Conservation (phyloP, 2,797 vertebrate genomes). For the Chloroceryle inda region DNA sequence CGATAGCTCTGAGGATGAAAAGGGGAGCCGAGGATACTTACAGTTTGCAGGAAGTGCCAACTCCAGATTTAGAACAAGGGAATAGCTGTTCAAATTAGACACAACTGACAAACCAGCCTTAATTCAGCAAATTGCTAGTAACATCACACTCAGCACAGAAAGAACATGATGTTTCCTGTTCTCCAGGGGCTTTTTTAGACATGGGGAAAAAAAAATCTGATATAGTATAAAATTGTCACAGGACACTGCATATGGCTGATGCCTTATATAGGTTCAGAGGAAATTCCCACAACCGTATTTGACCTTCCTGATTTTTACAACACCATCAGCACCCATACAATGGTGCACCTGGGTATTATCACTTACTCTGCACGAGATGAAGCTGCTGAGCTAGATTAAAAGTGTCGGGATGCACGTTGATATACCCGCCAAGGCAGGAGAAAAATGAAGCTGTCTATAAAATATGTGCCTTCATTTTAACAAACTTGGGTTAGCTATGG, state of each 20-base stretch:
- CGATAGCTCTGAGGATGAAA: conserved; percentile 19
- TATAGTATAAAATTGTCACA: conserved; percentile 20
- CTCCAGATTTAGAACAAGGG: conserved; percentile 39
- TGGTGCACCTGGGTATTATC: not conserved
- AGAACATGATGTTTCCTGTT: conserved; percentile 63
- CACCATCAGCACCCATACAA: not conserved
- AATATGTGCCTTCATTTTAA: not conserved
- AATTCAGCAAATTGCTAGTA: conserved; percentile 49
- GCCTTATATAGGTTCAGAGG: conserved; percentile 37
- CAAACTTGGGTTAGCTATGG: not conserved
- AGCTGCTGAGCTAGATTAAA: not conserved
- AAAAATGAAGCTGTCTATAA: not conserved
- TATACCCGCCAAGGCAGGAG: not conserved
- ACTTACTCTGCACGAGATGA: not conserved
- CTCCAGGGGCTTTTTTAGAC: conserved; percentile 21
- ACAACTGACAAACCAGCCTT: conserved; percentile 43
- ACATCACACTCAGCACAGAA: conserved; percentile 47
- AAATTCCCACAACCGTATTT: conserved; percentile 45
- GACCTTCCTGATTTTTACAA: conserved; percentile 28
- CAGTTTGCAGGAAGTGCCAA: conserved; percentile 20
- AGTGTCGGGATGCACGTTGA: not conserved
- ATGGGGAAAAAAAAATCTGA: conserved; percentile 15
- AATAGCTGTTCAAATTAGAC: conserved; percentile 41
- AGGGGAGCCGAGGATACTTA: conserved; percentile 48
- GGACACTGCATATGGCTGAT: conserved; percentile 31